Evolutionary conservation across 2,113 vertebrate species (phyloP).

Genomic region (Aegypius monachus): DNA sequence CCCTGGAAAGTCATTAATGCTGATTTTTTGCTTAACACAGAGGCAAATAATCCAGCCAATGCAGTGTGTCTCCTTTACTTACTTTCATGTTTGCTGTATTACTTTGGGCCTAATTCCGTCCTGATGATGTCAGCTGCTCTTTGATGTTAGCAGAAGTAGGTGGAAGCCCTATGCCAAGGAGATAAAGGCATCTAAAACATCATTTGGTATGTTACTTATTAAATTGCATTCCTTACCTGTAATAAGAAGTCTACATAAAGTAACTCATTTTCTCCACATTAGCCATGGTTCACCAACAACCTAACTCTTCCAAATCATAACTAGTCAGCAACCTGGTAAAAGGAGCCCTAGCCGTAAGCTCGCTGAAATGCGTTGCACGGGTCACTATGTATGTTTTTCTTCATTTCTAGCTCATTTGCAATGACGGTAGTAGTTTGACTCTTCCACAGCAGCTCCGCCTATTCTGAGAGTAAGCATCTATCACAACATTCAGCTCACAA

Average conservation of each 20-base stretch:
- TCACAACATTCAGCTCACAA: neutral
- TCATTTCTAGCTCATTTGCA: neutral
- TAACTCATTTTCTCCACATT: neutral
- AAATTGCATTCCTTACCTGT: neutral
- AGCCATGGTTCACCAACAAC: fast-evolving
- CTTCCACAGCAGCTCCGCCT: neutral
- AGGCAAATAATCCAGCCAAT: neutral
- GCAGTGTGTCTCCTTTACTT: neutral
- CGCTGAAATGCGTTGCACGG: neutral
- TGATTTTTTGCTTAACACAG: neutral
- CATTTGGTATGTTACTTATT: neutral
- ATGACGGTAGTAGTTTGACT: neutral
- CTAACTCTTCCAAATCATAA: neutral
- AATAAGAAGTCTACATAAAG: neutral
- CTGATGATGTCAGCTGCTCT: neutral
- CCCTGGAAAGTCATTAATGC: neutral
- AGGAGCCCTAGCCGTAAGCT: neutral
- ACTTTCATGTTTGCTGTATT: neutral
- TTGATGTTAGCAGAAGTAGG: neutral
- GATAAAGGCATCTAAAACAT: neutral
- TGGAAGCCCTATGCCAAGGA: neutral
- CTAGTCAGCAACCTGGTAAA: neutral
- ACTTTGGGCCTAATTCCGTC: neutral
- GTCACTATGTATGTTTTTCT: fast-evolving
- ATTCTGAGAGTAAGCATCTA: neutral